Percentiles rank a stretch among this genome's conserved stretches.
Conservation (phyloP, 2,797 vertebrate genomes). For the Caiman crocodilus region DNA sequence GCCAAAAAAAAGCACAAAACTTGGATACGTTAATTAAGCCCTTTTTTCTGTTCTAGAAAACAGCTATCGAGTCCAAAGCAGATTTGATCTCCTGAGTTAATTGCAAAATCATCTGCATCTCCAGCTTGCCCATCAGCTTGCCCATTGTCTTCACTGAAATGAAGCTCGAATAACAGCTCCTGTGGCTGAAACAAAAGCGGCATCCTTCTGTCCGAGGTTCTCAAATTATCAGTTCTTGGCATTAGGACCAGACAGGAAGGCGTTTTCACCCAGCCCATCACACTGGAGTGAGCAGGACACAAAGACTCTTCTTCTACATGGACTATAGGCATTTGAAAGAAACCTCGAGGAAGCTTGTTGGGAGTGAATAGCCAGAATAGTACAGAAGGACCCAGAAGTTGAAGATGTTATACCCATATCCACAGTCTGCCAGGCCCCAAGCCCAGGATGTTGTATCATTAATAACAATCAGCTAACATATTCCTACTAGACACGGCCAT, state of each 20-base stretch:
- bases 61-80: neutral
- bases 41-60: neutral
- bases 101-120: neutral
- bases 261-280: neutral
- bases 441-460: neutral
- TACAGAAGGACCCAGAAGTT: no score
- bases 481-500: neutral
- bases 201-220: neutral
- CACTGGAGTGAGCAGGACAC: neutral
- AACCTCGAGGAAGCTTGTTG: neutral
- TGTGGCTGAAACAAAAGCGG: neutral
- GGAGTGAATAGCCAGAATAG: neutral
- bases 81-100: neutral
- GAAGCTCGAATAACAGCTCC: neutral
- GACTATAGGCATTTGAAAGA: neutral
- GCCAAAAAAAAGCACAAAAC: neutral
- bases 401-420: neutral
- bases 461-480: neutral
- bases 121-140: neutral
- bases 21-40: neutral
- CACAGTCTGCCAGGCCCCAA: neutral
- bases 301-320: neutral
- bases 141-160: neutral
- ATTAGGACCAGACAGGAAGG: neutral
- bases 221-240: neutral